A percentile compares a stretch with the other conserved stretches of the same genome.
Conservation (phyloP, 1,140 invertebrate species). For the Drosophila neocordata region DNA sequence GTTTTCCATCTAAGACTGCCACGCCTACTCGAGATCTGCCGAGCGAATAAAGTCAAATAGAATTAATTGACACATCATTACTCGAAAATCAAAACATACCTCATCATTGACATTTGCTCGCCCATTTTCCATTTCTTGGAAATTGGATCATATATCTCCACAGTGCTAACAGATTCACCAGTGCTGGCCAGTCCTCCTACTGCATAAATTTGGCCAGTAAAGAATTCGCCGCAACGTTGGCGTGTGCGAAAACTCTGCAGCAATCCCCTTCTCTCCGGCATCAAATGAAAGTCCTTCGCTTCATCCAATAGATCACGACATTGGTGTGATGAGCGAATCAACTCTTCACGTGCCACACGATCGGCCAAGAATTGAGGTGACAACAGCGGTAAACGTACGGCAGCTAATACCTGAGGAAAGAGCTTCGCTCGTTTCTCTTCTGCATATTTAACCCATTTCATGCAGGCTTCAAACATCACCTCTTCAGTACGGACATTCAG, state of each 20-base stretch:
- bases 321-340: constrained; percentile 89
- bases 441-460: constrained; percentile 92
- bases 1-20: constrained; percentile 89
- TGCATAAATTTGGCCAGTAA: constrained; percentile 92
- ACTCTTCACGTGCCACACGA: constrained; percentile 91
- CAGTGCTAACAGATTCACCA: constrained; percentile 93
- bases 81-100: constrained; percentile 67
- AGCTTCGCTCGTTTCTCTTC: constrained; percentile 84
- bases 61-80: background rate
- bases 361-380: constrained; percentile 93
- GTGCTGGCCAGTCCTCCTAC: constrained; percentile 94
- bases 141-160: constrained; percentile 93
- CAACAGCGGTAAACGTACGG: constrained; percentile 91
- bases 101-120: constrained; percentile 93
- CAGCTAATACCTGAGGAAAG: constrained; percentile 89
- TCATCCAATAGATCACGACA: constrained; percentile 93
- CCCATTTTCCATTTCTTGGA: constrained; percentile 89
- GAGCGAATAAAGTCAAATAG: background rate
- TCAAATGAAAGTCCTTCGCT: constrained; percentile 92
- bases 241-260: constrained; percentile 90
- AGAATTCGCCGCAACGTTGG: constrained; percentile 90
- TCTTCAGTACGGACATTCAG: constrained; percentile 89
- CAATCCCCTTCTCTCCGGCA: constrained; percentile 90
- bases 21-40: constrained; percentile 91
- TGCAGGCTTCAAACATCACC: constrained; percentile 92